These are phyloP conservation scores for Andrena haemorrhoa DNA, from an alignment of 2,888 invertebrate species.

Conservation along the genomic window DNA sequence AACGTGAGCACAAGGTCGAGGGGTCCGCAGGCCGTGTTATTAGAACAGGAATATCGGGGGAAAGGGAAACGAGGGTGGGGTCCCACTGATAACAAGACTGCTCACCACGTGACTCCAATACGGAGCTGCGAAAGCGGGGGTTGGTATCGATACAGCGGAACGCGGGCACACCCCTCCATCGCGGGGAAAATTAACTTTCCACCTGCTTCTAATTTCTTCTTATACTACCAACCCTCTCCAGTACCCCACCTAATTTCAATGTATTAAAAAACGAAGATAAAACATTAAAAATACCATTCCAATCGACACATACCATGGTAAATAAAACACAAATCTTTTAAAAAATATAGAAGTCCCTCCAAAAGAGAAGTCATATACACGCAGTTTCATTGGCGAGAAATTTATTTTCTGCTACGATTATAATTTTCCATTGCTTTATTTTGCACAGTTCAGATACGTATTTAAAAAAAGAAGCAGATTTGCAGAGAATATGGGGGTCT, in stretches of 20 bases:
- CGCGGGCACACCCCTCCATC: constrained; percentile 73
- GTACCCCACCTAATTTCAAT: neutral
- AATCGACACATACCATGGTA: too few species aligned
- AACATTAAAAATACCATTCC: neutral
- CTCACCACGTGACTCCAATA: constrained; percentile 77
- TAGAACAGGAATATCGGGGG: constrained; percentile 43
- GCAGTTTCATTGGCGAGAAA: too few species aligned
- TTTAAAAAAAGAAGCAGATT: neutral
- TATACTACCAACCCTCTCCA: neutral
- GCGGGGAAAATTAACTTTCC: constrained; percentile 61
- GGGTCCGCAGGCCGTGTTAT: constrained; percentile 52
- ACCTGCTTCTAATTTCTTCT: neutral
- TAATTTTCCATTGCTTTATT: neutral
- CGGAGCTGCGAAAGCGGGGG: constrained; percentile 51
- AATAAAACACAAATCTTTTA: neutral
- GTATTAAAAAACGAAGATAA: neutral
- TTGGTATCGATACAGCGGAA: constrained; percentile 71
- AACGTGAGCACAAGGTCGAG: constrained; percentile 37
- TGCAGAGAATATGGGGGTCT: neutral
- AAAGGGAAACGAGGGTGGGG: constrained; percentile 36
- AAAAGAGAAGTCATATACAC: too few species aligned
- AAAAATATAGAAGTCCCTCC: too few species aligned
- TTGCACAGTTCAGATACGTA: neutral
- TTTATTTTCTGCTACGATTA: too few species aligned
- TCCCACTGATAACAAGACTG: constrained; percentile 65